Percentiles rank a stretch among this genome's conserved stretches.
Conservation (phyloP, 1,140 invertebrate genomes). For the Heliconius congener region DNA sequence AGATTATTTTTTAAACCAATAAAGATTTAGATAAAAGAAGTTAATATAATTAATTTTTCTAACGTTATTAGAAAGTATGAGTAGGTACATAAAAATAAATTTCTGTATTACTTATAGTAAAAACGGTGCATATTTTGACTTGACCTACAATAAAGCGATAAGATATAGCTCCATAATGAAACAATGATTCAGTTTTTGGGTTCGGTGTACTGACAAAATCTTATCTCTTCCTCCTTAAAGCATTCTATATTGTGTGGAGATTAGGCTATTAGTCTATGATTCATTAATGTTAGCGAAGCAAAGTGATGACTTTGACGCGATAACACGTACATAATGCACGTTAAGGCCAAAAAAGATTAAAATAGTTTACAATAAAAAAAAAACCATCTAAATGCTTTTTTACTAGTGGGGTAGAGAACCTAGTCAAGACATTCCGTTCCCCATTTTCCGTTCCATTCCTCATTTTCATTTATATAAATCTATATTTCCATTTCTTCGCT, state of each 20-base stretch:
- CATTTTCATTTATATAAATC: too few species aligned
- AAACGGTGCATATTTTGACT: conserved; percentile 9
- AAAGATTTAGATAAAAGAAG: too few species aligned
- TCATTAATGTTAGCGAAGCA: conserved; percentile 56
- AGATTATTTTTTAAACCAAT: too few species aligned
- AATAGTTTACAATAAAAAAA: not conserved
- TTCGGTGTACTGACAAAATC: conserved; percentile 46
- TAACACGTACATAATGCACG: conserved; percentile 31
- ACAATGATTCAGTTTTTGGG: conserved; percentile 58
- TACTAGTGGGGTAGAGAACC: too few species aligned
- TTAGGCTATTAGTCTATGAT: conserved; percentile 59
- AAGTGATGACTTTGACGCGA: conserved; percentile 38
- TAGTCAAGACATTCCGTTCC: too few species aligned
- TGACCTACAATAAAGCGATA: conserved; percentile 43
- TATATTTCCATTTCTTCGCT: too few species aligned
- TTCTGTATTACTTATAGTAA: not conserved
- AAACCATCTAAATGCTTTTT: too few species aligned
- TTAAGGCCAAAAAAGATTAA: not conserved
- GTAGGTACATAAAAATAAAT: not conserved
- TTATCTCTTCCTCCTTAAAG: conserved; percentile 65
- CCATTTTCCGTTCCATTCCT: too few species aligned
- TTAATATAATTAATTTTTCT: too few species aligned
- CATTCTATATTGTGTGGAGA: conserved; percentile 51
- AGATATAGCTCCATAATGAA: conserved; percentile 53
- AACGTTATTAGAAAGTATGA: too few species aligned